Conservation (phyloP, 2,113 vertebrate species). For the Xyrauchen texanus region DNA sequence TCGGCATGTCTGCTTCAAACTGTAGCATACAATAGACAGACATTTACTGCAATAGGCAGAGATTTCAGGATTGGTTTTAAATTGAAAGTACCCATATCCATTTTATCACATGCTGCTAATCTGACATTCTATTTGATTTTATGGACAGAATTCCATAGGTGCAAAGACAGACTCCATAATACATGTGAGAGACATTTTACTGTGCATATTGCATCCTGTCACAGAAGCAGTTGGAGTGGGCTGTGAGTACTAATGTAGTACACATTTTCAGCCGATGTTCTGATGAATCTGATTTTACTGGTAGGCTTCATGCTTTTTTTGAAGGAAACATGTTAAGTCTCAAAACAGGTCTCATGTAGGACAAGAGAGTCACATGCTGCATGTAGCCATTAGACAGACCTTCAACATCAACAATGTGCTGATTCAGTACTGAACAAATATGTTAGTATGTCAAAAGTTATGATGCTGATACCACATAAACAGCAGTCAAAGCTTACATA, state of each 20-base stretch:
- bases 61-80: constrained; percentile 14
- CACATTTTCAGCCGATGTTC: constrained; percentile 20
- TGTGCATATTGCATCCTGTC: constrained; percentile 11
- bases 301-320: constrained; percentile 25
- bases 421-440: neutral
- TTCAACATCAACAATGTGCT: constrained; percentile 28
- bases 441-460: neutral
- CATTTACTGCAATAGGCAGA: neutral
- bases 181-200: constrained; percentile 22
- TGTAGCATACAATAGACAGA: neutral
- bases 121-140: constrained; percentile 17
- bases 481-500: constrained; percentile 6
- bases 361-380: constrained; percentile 15
- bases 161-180: neutral
- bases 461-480: neutral
- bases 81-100: constrained; percentile 8
- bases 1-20: neutral
- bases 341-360: constrained; percentile 20
- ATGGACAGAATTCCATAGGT: constrained; percentile 4
- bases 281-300: constrained; percentile 42
- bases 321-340: constrained; percentile 9
- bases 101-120: neutral
- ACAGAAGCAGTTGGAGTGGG: constrained; percentile 8
- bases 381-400: constrained; percentile 35
- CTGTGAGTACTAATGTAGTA: constrained; percentile 21